These are phyloP conservation scores for Ophion costatus DNA, from an alignment of 2,888 invertebrate genomes.

Conservation along the genomic window DNA sequence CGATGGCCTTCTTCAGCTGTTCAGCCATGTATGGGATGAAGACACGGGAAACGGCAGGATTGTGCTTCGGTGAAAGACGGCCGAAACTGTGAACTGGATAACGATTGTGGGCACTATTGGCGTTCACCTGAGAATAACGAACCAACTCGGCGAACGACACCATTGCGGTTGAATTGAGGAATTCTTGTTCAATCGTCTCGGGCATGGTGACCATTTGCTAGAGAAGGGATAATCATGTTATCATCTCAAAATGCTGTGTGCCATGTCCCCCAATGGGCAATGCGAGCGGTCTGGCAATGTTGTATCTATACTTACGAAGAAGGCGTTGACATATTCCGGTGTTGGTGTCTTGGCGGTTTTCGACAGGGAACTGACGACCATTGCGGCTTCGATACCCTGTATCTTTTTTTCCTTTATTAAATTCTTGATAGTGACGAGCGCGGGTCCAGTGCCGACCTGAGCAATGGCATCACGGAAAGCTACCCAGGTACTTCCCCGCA, in stretches of 20 bases:
- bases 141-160: slow-evolving; percentile 87
- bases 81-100: slow-evolving; percentile 89
- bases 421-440: slow-evolving; percentile 86
- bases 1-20: slow-evolving; percentile 85
- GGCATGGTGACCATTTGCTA: slow-evolving; percentile 80
- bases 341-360: slow-evolving; percentile 87
- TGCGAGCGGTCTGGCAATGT: neutral
- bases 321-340: slow-evolving; percentile 86
- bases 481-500: slow-evolving; percentile 85
- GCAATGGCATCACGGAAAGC: slow-evolving; percentile 88
- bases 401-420: slow-evolving; percentile 86
- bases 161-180: slow-evolving; percentile 86
- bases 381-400: slow-evolving; percentile 86
- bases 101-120: slow-evolving; percentile 85
- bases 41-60: slow-evolving; percentile 85
- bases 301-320: slow-evolving; percentile 84
- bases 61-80: slow-evolving; percentile 85
- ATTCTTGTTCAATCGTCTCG: slow-evolving; percentile 84
- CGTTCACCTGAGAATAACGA: slow-evolving; percentile 86
- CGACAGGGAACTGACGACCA: slow-evolving; percentile 85
- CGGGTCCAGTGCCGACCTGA: slow-evolving; percentile 89
- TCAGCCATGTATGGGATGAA: slow-evolving; percentile 87
- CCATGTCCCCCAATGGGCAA: neutral
- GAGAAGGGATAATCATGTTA: neutral
- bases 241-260: neutral